A percentile compares a stretch with the other conserved stretches of the same genome.
These are phyloP conservation scores for Spilosoma lubricipeda DNA, from an alignment of 2,888 invertebrate genomes.

Conservation along the genomic window DNA sequence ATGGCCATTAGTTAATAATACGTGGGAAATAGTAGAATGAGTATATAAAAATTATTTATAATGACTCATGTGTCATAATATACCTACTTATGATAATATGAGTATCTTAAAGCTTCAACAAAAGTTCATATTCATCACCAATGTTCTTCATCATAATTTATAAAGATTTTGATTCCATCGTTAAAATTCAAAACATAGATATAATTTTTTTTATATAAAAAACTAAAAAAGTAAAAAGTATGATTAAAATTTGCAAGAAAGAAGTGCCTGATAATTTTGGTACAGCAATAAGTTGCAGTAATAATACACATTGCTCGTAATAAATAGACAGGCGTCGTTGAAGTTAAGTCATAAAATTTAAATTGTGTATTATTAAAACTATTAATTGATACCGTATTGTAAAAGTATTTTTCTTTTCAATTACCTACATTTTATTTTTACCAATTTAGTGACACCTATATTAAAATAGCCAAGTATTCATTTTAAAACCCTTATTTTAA, in stretches of 20 bases:
- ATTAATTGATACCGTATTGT: too few species aligned
- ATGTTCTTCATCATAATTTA: neutral
- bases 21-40: neutral
- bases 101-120: neutral
- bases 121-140: neutral
- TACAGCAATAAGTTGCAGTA: neutral
- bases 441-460: neutral
- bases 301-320: slow-evolving; percentile 58
- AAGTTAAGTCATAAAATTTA: neutral
- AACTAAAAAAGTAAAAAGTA: neutral
- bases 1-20: slow-evolving; percentile 12
- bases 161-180: neutral
- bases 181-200: neutral
- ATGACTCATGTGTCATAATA: neutral
- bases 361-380: too few species aligned
- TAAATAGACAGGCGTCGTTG: slow-evolving; percentile 66
- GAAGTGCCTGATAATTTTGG: slow-evolving; percentile 1
- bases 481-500: too few species aligned
- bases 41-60: neutral
- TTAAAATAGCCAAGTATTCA: neutral
- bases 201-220: neutral
- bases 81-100: too few species aligned
- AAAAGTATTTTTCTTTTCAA: neutral
- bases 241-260: slow-evolving; percentile 45
- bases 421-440: too few species aligned